phyloP scores from a whole-genome alignment of 2,113 vertebrate genomes.

The Malurus alboscapulatus region DNA sequence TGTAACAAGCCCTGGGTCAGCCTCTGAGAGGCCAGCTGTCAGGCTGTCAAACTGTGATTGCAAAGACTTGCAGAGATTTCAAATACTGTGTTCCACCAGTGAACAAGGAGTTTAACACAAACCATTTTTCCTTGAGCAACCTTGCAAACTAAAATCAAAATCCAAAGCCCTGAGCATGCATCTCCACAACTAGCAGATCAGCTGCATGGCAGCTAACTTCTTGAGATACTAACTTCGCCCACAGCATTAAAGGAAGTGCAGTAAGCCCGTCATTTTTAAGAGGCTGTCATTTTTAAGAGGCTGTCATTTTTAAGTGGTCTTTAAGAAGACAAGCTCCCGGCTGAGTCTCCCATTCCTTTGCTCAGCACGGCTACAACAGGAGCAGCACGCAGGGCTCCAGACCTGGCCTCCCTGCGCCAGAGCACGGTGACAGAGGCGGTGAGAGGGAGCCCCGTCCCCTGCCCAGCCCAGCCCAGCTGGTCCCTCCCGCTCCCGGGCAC shows the following conservation, averaged over 20 bases:
- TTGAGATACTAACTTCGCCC: not conserved
- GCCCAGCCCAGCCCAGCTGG: no score
- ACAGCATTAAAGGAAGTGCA: not conserved
- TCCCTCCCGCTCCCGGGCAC: not conserved
- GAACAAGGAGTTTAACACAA: not conserved
- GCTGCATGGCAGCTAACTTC: not conserved
- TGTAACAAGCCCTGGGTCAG: not conserved
- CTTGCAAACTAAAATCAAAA: not conserved
- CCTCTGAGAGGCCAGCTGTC: not conserved
- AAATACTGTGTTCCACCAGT: not conserved
- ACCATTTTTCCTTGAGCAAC: not conserved
- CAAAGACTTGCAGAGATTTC: not conserved
- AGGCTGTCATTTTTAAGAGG: not conserved
- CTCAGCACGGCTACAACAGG: no score
- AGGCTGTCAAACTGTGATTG: not conserved
- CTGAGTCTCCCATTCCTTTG: not conserved
- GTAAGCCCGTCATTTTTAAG: not conserved
- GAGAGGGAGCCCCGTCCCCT: not conserved
- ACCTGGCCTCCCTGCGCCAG: rapidly evolving
- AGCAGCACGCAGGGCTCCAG: not conserved
- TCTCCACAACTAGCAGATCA: not conserved
- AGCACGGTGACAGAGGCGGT: not conserved
- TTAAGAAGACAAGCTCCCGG: not conserved
- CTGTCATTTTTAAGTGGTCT: not conserved
- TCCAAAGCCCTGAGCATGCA: not conserved